Evolutionary conservation across 2,113 vertebrate genomes (phyloP).

Genomic region (Lepidothrix coronata): DNA sequence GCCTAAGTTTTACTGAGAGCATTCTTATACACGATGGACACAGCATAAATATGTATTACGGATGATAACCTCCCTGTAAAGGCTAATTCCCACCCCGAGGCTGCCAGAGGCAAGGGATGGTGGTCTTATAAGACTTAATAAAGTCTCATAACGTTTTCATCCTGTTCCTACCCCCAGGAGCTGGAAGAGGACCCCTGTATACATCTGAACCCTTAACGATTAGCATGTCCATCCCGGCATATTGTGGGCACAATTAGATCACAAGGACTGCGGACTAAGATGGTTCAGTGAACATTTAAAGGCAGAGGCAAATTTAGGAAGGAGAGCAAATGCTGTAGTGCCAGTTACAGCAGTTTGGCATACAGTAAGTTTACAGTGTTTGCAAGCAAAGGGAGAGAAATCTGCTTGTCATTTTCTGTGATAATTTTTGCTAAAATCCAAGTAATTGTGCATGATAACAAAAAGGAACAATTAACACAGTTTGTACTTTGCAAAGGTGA

Average conservation of each 20-base stretch:
- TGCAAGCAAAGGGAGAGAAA: background rate
- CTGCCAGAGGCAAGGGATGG: conserved; percentile 27
- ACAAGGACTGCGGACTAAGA: background rate
- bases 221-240: background rate
- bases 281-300: background rate
- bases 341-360: background rate
- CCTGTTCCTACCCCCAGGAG: background rate
- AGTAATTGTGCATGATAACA: background rate
- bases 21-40: conserved; percentile 39
- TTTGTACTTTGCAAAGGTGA: background rate
- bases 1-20: conserved; percentile 40
- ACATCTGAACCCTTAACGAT: conserved; percentile 13
- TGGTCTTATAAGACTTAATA: background rate
- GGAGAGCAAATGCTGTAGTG: background rate
- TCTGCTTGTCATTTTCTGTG: background rate
- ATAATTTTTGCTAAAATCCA: background rate
- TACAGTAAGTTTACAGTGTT: background rate
- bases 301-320: background rate
- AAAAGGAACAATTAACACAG: background rate
- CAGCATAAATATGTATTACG: conserved; percentile 27
- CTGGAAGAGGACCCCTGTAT: background rate
- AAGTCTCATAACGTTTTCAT: conserved; percentile 27
- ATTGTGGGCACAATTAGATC: background rate
- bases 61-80: conserved; percentile 1
- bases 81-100: conserved; percentile 20